Percentiles rank a stretch among this genome's conserved stretches.
These are phyloP conservation scores for Phyto melanocephala DNA, from an alignment of 2,888 invertebrate species.

Conservation along the genomic window DNA sequence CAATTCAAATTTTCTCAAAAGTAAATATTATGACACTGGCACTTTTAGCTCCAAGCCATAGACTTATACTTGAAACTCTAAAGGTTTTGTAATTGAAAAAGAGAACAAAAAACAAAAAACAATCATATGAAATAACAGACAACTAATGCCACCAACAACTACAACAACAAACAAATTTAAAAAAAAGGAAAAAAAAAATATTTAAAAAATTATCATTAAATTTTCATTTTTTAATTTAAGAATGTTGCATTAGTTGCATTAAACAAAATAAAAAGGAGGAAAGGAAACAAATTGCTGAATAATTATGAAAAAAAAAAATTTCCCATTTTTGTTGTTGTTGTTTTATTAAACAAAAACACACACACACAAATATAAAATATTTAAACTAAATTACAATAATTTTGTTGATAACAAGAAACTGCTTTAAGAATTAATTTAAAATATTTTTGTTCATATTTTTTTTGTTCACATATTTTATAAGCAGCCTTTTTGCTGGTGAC, in stretches of 20 bases:
- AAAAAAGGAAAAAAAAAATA: conserved; percentile 41
- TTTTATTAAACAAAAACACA: background rate
- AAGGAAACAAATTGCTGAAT: conserved; percentile 26
- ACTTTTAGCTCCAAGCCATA: no score
- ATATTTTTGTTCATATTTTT: no score
- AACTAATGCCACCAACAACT: conserved; percentile 53
- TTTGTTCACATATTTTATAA: no score
- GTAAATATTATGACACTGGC: no score
- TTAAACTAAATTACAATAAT: conserved; percentile 33
- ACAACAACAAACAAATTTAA: conserved; percentile 29
- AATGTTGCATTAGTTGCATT: conserved; percentile 7
- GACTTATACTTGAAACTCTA: conserved; percentile 48
- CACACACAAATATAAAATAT: conserved; percentile 23
- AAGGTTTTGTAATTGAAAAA: conserved; percentile 64
- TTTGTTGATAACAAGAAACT: no score
- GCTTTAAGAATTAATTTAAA: no score
- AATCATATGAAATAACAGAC: conserved; percentile 58
- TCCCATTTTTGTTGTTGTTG: background rate
- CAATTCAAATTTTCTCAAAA: no score
- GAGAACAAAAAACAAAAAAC: no score
- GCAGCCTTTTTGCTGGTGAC: no score
- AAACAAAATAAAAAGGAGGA: background rate
- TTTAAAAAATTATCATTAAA: conserved; percentile 23
- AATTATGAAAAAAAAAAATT: background rate
- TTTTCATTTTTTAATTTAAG: conserved; percentile 7